These are phyloP conservation scores for Erythrocercus mccallii DNA, from an alignment of 2,113 vertebrate genomes.

Conservation along the genomic window DNA sequence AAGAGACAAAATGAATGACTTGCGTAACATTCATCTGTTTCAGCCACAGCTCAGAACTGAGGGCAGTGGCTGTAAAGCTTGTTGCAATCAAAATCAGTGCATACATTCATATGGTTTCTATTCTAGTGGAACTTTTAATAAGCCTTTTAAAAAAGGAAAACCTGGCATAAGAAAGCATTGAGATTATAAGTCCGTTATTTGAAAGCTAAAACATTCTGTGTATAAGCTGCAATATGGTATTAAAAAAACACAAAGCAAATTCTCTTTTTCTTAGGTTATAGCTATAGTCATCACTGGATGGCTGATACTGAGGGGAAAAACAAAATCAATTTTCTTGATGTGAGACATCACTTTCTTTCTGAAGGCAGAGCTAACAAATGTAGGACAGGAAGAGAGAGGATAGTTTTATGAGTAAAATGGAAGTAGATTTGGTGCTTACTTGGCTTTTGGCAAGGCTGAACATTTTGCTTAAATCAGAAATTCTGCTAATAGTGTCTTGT, in stretches of 20 bases:
- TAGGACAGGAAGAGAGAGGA: background rate
- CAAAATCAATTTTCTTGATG: background rate
- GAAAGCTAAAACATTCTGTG: background rate
- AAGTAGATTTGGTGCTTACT: background rate
- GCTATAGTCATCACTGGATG: background rate
- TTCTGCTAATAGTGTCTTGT: background rate
- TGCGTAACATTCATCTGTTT: background rate
- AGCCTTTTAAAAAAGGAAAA: background rate
- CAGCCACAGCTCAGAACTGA: background rate
- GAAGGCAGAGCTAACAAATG: background rate
- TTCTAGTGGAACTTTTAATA: background rate
- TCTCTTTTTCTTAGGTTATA: background rate
- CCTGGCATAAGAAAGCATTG: background rate
- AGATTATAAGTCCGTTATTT: background rate
- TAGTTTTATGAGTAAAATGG: background rate
- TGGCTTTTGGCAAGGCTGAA: background rate
- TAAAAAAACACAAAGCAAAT: background rate
- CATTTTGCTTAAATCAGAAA: background rate
- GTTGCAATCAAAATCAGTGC: background rate
- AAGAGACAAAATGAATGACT: background rate
- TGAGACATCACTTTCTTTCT: background rate
- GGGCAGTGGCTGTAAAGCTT: background rate
- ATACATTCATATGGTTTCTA: background rate
- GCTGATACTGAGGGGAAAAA: background rate
- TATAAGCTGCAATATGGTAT: fast-evolving